phyloP scores from a whole-genome alignment of 30 jellyfish, hydroid and myxozoan genomes.

The Cassiopea xamachana region DNA sequence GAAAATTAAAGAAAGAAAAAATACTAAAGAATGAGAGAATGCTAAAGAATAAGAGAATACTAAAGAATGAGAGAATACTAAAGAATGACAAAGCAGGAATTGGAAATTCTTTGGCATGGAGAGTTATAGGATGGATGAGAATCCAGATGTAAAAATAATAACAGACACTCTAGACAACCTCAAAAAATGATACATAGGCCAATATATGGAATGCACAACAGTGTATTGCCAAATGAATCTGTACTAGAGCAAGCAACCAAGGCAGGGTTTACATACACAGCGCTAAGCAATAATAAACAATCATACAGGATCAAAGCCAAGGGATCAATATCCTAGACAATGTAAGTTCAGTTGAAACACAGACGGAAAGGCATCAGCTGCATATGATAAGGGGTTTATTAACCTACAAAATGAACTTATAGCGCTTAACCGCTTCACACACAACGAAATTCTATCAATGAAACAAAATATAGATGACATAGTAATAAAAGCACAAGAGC shows the following conservation, averaged over 20 bases:
- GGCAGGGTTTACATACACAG: background rate
- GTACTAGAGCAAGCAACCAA: background rate
- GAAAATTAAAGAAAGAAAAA: too few relatives aligned
- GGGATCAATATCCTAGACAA: background rate
- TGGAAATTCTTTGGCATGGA: too few relatives aligned
- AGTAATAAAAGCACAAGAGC: too few relatives aligned
- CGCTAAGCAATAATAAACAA: background rate
- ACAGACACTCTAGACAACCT: background rate
- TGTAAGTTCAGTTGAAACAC: background rate
- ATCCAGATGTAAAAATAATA: background rate
- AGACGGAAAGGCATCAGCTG: background rate
- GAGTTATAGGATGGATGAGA: background rate
- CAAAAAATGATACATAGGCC: background rate
- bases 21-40: too few relatives aligned
- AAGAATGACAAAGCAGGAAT: too few relatives aligned
- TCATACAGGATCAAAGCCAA: background rate
- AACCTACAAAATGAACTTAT: background rate
- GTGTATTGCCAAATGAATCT: background rate
- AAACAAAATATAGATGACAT: too few relatives aligned
- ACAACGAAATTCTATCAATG: too few relatives aligned
- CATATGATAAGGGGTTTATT: background rate
- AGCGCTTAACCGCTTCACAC: background rate
- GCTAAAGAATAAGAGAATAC: too few relatives aligned
- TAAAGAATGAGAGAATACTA: too few relatives aligned
- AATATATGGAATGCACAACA: background rate